A percentile compares a stretch with the other conserved stretches of the same genome.
These are phyloP conservation scores for Orthosia gothica DNA, from an alignment of 2,888 invertebrate species.

Conservation along the genomic window DNA sequence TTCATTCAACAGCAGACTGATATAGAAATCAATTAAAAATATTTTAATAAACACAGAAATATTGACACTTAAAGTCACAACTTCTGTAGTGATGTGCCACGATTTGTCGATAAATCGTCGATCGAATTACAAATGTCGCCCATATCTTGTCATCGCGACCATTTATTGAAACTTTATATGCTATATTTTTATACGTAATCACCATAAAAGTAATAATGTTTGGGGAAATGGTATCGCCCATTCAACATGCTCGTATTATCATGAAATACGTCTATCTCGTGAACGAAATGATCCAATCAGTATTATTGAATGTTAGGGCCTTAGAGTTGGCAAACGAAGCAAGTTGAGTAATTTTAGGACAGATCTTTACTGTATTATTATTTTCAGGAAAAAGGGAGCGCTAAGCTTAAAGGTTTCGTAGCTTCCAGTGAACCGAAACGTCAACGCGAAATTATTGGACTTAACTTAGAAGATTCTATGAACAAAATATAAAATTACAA, in stretches of 20 bases:
- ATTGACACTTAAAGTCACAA: conserved; percentile 43
- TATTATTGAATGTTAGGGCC: conserved; percentile 50
- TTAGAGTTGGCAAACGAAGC: conserved; percentile 20
- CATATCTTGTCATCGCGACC: conserved; percentile 52
- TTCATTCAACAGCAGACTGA: conserved; percentile 32
- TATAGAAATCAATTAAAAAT: conserved; percentile 57
- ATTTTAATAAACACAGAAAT: conserved; percentile 45
- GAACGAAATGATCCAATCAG: conserved; percentile 65
- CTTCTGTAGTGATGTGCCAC: conserved; percentile 50
- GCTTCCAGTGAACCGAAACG: not conserved
- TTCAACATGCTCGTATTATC: conserved; percentile 64
- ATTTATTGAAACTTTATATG: conserved; percentile 64
- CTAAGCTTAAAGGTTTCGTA: not conserved
- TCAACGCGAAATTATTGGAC: too few relatives aligned
- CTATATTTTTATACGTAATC: conserved; percentile 60
- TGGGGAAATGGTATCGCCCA: conserved; percentile 52
- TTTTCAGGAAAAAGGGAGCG: not conserved
- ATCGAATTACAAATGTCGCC: conserved; percentile 56
- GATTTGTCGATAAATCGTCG: conserved; percentile 52
- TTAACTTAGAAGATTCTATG: too few relatives aligned
- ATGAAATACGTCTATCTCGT: conserved; percentile 53
- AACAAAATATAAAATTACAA: too few relatives aligned
- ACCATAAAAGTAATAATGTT: conserved; percentile 63
- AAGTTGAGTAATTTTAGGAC: conserved; percentile 2
- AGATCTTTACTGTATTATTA: conserved; percentile 3